Conservation (phyloP, 2,113 vertebrate species). For the Platichthys flesus region DNA sequence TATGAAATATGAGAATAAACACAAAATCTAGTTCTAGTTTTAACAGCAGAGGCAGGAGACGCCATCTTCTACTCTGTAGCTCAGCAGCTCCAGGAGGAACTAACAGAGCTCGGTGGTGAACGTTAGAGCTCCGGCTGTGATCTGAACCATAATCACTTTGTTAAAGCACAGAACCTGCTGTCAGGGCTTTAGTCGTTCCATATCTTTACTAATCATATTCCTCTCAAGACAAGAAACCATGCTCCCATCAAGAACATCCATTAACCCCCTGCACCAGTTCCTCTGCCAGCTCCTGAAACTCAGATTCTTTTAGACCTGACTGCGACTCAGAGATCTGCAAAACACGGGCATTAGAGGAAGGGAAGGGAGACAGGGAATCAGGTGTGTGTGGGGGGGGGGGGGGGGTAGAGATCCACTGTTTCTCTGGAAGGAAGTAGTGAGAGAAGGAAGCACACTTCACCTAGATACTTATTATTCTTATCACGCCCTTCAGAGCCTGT, state of each 20-base stretch:
- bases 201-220: slow-evolving; percentile 11
- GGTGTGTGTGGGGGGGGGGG: not conserved
- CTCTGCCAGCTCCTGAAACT: not conserved
- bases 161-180: not conserved
- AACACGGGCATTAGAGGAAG: not conserved
- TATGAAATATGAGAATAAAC: no score
- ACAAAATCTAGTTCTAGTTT: no score
- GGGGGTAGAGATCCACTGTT: not conserved
- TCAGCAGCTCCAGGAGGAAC: no score
- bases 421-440: not conserved
- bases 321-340: not conserved
- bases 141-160: slow-evolving; percentile 2
- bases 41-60: no score
- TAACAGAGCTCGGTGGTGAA: not conserved
- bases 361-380: slow-evolving; percentile 10
- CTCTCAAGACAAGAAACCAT: not conserved
- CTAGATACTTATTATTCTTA: not conserved
- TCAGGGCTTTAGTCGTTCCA: not conserved
- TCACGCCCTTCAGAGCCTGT: not conserved
- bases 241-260: not conserved
- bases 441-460: not conserved
- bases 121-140: not conserved
- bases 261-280: slow-evolving; percentile 6
- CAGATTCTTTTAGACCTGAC: not conserved
- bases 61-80: no score